Conservation (phyloP, 2,797 vertebrate genomes). For the Euthynnus affinis region DNA sequence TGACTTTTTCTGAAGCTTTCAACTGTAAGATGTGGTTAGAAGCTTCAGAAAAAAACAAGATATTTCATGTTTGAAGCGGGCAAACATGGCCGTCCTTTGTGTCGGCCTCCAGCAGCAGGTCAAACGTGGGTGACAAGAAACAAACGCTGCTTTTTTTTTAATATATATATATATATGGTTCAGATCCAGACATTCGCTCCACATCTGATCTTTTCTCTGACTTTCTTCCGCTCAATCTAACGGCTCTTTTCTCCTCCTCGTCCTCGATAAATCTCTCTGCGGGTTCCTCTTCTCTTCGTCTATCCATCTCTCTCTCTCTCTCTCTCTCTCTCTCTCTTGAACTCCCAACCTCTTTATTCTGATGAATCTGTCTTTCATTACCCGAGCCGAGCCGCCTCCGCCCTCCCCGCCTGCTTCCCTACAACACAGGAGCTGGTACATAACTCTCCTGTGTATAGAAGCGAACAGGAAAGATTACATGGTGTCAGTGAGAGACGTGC, state of each 20-base stretch:
- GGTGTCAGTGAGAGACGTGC: slow-evolving; percentile 22
- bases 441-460: slow-evolving; percentile 23
- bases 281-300: slow-evolving; percentile 2
- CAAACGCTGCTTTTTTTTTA: background rate
- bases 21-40: too few relatives aligned
- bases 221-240: slow-evolving; percentile 3
- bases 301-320: slow-evolving; percentile 1
- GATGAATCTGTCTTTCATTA: slow-evolving; percentile 61
- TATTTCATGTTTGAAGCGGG: background rate
- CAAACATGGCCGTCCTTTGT: background rate
- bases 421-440: background rate
- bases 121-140: background rate
- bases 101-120: background rate
- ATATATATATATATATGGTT: too few relatives aligned
- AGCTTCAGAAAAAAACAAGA: too few relatives aligned
- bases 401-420: background rate
- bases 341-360: slow-evolving; percentile 33
- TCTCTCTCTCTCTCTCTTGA: slow-evolving; percentile 4
- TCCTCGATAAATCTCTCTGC: slow-evolving; percentile 21
- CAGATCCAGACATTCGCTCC: background rate
- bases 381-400: background rate
- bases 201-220: background rate
- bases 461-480: slow-evolving; percentile 34
- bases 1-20: too few relatives aligned
- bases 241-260: background rate